Conservation (phyloP, 2,797 vertebrate species). For the Semotilus atromaculatus region DNA sequence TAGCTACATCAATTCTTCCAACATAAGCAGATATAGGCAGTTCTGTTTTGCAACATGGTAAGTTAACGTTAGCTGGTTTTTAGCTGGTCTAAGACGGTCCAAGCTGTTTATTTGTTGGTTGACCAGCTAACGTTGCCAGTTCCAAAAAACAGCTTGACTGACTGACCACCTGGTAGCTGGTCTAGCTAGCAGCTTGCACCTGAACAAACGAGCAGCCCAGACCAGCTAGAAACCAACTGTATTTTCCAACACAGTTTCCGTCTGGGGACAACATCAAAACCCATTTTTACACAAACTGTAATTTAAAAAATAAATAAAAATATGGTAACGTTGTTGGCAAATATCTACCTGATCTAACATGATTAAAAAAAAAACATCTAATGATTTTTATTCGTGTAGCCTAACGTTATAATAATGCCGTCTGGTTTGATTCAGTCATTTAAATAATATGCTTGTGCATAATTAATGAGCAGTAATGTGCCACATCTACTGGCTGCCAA, state of each 20-base stretch:
- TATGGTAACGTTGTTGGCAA: neutral
- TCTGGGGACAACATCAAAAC: neutral
- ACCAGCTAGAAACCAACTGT: constrained; percentile 9
- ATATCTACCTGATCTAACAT: neutral
- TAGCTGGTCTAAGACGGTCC: neutral
- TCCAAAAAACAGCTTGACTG: constrained; percentile 12
- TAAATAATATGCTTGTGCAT: neutral
- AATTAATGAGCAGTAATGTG: neutral
- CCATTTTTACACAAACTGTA: neutral
- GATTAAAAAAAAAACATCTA: too few species aligned
- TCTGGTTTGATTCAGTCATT: neutral
- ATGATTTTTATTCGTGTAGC: neutral
- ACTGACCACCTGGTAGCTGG: constrained; percentile 1
- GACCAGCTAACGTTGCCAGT: neutral
- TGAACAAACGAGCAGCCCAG: neutral
- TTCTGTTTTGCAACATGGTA: neutral
- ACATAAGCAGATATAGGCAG: neutral
- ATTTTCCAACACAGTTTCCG: neutral
- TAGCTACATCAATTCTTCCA: neutral
- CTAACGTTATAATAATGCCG: too few species aligned
- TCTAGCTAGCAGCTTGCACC: neutral
- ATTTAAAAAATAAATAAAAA: neutral
- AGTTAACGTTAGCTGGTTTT: neutral
- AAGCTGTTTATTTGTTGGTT: neutral
- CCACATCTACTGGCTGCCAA: neutral